Evolutionary conservation across 2,797 vertebrate genomes (phyloP).

Genomic region (Rhinogobio ventralis): DNA sequence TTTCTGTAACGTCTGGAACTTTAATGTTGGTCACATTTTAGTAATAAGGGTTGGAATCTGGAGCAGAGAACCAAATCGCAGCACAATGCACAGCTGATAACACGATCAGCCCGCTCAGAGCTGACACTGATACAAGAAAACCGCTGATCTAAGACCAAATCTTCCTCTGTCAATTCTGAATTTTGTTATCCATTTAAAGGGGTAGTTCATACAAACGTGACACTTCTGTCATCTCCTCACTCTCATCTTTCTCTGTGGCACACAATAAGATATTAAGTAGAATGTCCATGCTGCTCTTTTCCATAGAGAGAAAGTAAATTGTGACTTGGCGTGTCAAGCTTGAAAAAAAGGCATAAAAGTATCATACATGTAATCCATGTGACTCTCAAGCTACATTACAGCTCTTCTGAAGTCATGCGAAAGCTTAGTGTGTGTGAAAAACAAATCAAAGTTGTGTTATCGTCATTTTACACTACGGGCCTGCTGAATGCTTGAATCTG

Average conservation of each 20-base stretch:
- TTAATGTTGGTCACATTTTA: conserved; percentile 43
- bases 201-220: neutral
- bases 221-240: neutral
- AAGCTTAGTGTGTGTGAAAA: neutral
- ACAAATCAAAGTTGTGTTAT: no score
- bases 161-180: conserved; percentile 8
- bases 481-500: no score
- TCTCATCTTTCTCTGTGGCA: neutral
- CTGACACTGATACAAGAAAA: conserved; percentile 1
- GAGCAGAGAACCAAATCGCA: conserved; percentile 14
- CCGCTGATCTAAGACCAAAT: neutral
- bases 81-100: neutral
- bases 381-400: neutral
- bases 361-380: neutral
- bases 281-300: neutral
- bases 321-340: neutral
- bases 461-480: no score
- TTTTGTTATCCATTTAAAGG: conserved; percentile 14
- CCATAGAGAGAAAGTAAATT: neutral
- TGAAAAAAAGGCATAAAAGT: neutral
- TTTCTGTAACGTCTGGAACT: neutral
- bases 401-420: neutral
- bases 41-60: conserved; percentile 25
- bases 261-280: neutral
- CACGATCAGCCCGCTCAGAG: neutral